These are phyloP conservation scores for Meloidogyne exigua DNA, from an alignment of 1,140 invertebrate species.

Conservation along the genomic window DNA sequence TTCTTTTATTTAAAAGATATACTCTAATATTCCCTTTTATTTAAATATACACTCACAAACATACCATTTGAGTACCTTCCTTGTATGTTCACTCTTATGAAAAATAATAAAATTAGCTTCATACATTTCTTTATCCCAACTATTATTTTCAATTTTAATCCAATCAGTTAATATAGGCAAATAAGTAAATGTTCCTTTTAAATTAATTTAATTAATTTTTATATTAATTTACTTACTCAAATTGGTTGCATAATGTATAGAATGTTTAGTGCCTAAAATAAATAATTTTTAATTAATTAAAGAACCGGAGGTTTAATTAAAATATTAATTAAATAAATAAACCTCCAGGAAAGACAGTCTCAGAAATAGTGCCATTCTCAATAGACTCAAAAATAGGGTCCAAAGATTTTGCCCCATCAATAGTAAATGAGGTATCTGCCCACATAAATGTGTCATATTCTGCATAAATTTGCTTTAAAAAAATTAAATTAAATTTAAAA, in stretches of 20 bases:
- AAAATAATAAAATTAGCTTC: background rate
- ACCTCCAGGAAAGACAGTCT: background rate
- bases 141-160: background rate
- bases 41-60: too few relatives aligned
- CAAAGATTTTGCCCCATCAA: background rate
- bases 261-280: background rate
- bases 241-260: background rate
- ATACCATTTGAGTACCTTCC: background rate
- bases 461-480: background rate
- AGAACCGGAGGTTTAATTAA: too few relatives aligned
- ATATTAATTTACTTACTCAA: background rate
- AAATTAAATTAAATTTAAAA: background rate
- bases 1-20: too few relatives aligned
- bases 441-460: slow-evolving; percentile 3
- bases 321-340: too few relatives aligned
- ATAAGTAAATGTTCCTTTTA: background rate
- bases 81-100: slow-evolving; percentile 1
- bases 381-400: background rate
- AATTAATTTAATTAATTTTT: background rate
- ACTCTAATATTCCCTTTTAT: too few relatives aligned
- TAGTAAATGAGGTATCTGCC: background rate
- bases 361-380: background rate
- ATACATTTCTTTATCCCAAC: background rate
- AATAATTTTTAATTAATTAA: too few relatives aligned
- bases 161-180: background rate